Evolutionary conservation across 23 tunicate species (phyloP).

Genomic region (Ascidia mentula): DNA sequence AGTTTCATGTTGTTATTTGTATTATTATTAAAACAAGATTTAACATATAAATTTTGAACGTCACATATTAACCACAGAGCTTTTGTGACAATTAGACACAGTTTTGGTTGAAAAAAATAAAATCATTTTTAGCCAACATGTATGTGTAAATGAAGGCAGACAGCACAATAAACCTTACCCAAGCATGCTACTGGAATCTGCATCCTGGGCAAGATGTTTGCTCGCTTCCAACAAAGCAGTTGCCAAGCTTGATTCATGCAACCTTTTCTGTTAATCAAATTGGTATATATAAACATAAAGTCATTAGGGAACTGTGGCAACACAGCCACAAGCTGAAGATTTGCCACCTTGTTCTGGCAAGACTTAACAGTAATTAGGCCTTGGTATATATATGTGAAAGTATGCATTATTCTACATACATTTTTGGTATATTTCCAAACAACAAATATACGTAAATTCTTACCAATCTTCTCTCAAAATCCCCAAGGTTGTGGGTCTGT

Average conservation of each 20-base stretch:
- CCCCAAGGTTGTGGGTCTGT: slow-evolving; percentile 56
- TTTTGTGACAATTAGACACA: not conserved
- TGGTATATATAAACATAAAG: too few relatives aligned
- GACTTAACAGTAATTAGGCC: too few relatives aligned
- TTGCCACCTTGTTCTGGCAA: too few relatives aligned
- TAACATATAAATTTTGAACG: not conserved
- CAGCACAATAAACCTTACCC: slow-evolving; percentile 25
- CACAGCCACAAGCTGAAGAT: too few relatives aligned
- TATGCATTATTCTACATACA: too few relatives aligned
- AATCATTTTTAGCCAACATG: not conserved
- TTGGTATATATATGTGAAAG: too few relatives aligned
- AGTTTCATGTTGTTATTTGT: not conserved
- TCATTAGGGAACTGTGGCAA: too few relatives aligned
- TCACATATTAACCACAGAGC: not conserved
- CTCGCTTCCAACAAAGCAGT: slow-evolving; percentile 52
- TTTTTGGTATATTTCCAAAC: too few relatives aligned
- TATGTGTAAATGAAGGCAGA: not conserved
- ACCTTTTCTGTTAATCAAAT: slow-evolving; percentile 58
- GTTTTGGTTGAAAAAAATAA: not conserved
- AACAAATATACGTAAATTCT: too few relatives aligned
- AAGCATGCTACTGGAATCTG: slow-evolving; percentile 1
- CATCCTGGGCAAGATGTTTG: slow-evolving; percentile 3
- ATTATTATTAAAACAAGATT: not conserved
- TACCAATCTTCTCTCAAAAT: slow-evolving; percentile 61
- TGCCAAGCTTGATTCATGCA: slow-evolving; percentile 48